A percentile compares a stretch with the other conserved stretches of the same genome.
phyloP scores from a whole-genome alignment of 2,888 invertebrate genomes.

The Chouioia cunea region DNA sequence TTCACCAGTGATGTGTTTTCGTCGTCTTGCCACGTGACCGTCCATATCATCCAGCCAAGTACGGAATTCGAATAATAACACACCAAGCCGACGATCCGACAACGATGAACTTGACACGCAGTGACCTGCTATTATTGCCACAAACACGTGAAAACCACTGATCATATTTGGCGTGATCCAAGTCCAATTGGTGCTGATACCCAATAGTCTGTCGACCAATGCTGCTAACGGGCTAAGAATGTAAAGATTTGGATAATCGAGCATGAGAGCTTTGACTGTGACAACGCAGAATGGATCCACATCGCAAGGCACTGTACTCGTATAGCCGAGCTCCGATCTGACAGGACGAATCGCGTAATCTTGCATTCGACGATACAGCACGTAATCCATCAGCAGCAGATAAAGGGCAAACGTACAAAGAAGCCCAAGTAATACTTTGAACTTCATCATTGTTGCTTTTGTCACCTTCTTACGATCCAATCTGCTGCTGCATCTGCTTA shows the following conservation, averaged over 20 bases:
- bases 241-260: conserved; percentile 88
- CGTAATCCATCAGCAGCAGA: conserved; percentile 81
- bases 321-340: conserved; percentile 61
- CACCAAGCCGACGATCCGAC: conserved; percentile 79
- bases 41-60: conserved; percentile 89
- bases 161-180: conserved; percentile 87
- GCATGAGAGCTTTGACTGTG: conserved; percentile 85
- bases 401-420: conserved; percentile 70
- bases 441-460: no score
- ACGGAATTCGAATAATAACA: conserved; percentile 83
- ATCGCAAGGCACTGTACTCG: conserved; percentile 75
- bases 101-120: conserved; percentile 81
- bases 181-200: conserved; percentile 72
- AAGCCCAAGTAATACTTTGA: conserved; percentile 71
- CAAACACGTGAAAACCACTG: conserved; percentile 82
- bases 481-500: no score
- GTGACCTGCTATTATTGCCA: conserved; percentile 82
- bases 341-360: conserved; percentile 75
- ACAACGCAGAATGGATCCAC: conserved; percentile 84
- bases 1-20: conserved; percentile 82
- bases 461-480: no score
- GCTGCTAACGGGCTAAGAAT: conserved; percentile 85
- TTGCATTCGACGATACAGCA: conserved; percentile 79
- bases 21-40: conserved; percentile 85
- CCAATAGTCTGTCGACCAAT: conserved; percentile 76